phyloP scores from a whole-genome alignment of 2,113 vertebrate species.

The Cephalophus harveyi region DNA sequence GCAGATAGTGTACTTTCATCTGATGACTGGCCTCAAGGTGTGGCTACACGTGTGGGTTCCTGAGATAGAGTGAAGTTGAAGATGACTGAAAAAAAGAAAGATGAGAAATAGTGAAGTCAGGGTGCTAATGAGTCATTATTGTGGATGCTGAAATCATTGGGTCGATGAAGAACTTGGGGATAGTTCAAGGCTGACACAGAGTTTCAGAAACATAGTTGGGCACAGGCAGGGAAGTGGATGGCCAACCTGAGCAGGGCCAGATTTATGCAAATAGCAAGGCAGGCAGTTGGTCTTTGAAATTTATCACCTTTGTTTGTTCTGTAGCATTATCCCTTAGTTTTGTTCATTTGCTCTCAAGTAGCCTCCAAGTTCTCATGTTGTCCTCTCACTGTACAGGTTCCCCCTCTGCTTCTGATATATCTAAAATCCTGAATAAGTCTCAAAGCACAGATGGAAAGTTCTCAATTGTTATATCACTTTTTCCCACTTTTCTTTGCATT shows the following conservation, averaged over 20 bases:
- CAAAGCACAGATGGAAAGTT: neutral
- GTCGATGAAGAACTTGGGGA: neutral
- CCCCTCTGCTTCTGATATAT: neutral
- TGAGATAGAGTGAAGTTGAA: neutral
- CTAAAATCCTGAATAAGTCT: neutral
- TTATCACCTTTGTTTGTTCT: neutral
- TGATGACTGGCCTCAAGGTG: neutral
- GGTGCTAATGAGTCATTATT: neutral
- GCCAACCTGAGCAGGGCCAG: neutral
- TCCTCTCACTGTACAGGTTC: neutral
- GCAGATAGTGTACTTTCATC: neutral
- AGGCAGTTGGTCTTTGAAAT: neutral
- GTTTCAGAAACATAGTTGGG: neutral
- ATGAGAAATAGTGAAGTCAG: neutral
- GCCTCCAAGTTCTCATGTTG: neutral
- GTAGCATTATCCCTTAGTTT: neutral
- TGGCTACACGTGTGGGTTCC: neutral
- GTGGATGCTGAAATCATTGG: neutral
- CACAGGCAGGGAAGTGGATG: neutral
- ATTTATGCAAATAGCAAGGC: neutral
- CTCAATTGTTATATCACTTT: neutral
- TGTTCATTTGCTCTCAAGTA: neutral
- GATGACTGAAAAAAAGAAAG: neutral
- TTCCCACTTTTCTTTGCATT: neutral
- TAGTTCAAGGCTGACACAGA: neutral